Percentiles rank a stretch among this genome's conserved stretches.
phyloP scores from a whole-genome alignment of 1,140 invertebrate genomes.

The Scylla paramamosain region DNA sequence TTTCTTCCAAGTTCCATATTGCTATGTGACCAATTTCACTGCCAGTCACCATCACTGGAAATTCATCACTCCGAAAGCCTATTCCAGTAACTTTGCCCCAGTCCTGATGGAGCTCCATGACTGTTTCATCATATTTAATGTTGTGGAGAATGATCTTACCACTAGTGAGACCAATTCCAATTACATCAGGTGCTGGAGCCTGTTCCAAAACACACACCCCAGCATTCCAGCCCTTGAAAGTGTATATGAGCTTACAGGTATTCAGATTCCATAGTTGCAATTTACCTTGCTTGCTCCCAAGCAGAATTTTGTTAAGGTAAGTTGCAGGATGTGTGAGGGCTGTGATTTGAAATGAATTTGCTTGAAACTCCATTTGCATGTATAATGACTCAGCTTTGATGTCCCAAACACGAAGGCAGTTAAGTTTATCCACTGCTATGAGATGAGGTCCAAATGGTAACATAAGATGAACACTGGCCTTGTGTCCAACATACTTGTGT shows the following conservation, averaged over 20 bases:
- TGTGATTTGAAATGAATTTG: constrained; percentile 88
- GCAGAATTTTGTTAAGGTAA: constrained; percentile 96
- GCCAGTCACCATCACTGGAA: constrained; percentile 92
- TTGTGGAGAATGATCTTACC: constrained; percentile 94
- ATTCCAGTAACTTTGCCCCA: constrained; percentile 93
- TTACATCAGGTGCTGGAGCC: constrained; percentile 94
- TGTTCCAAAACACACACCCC: constrained; percentile 87
- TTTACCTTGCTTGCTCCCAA: constrained; percentile 93
- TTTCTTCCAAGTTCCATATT: constrained; percentile 96
- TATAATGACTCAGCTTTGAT: constrained; percentile 86
- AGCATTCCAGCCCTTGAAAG: constrained; percentile 89
- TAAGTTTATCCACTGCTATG: constrained; percentile 91
- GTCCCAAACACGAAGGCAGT: constrained; percentile 91
- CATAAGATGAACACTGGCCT: constrained; percentile 87
- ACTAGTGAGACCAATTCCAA: constrained; percentile 90
- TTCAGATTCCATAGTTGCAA: constrained; percentile 96
- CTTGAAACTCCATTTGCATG: constrained; percentile 84
- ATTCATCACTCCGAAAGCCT: constrained; percentile 92
- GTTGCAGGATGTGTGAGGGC: constrained; percentile 93
- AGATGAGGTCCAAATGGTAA: constrained; percentile 93
- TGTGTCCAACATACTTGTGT: constrained; percentile 90
- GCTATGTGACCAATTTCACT: constrained; percentile 89
- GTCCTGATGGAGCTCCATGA: constrained; percentile 94
- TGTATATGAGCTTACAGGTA: constrained; percentile 88
- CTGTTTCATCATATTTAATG: constrained; percentile 90